phyloP scores from a whole-genome alignment of 2,113 vertebrate species.

The Eurypyga helias region DNA sequence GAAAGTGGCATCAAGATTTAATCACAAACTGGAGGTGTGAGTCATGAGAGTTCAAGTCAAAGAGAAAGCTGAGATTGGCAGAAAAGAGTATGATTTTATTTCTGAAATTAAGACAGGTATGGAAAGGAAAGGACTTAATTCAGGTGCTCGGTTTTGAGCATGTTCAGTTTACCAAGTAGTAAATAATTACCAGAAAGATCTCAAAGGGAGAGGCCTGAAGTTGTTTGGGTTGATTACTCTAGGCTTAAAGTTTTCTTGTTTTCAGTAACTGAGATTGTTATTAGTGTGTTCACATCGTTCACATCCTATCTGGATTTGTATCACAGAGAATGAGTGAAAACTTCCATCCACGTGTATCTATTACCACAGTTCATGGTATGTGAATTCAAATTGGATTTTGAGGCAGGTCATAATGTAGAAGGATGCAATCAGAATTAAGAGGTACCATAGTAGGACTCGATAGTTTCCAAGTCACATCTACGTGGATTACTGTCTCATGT shows the following conservation, averaged over 20 bases:
- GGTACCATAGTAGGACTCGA: not conserved
- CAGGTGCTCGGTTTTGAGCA: not conserved
- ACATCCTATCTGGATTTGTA: not conserved
- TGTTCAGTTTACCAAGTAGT: not conserved
- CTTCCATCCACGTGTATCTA: not conserved
- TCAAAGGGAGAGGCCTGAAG: not conserved
- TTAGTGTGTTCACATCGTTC: not conserved
- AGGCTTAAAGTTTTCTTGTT: not conserved
- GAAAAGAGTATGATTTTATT: not conserved
- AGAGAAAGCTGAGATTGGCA: conserved; percentile 3
- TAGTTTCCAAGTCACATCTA: not conserved
- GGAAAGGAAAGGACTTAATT: not conserved
- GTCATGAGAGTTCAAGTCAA: conserved; percentile 29
- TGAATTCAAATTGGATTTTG: not conserved
- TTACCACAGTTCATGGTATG: not conserved
- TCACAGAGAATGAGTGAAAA: not conserved
- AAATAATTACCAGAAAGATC: conserved; percentile 23
- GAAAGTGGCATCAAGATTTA: conserved; percentile 16
- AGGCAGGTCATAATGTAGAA: not conserved
- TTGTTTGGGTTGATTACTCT: not conserved
- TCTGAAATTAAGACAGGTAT: conserved; percentile 26
- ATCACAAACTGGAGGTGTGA: conserved; percentile 18
- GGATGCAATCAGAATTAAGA: not conserved
- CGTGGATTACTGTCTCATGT: not conserved
- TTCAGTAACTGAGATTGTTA: not conserved